Base-by-base conservation (phyloP, 1,140 invertebrate species). In the Melipona quadrifasciata region DNA sequence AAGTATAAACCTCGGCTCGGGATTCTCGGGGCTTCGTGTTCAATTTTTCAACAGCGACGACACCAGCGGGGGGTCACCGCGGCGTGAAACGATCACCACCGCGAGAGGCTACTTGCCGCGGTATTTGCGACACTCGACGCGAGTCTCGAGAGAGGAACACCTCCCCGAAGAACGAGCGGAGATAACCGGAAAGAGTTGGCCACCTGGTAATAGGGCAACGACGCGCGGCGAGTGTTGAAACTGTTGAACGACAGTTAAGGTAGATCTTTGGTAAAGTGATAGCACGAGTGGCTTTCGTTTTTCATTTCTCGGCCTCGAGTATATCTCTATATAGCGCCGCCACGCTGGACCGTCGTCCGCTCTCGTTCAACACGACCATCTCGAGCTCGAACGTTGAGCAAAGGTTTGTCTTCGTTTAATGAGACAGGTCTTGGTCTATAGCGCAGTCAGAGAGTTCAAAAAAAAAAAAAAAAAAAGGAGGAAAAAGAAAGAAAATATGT, bases 381-480 rank as follows among this genome's bases (percentile, higher is more conserved):
- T 89, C 71, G 65, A 86, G 80, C 87, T 74, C 79, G 64, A 86
- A 78, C 68, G 73, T 86, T 71, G 16, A 75, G 80, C 68, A 89
- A 89, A 89, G 88, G 86, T 89, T 89, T 81, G 84, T 78, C 64
- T 61, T 57, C 53, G 79, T 80, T 89, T 89, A 89, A 88, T 72
- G 83, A 88, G 71, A 75, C 16, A 24, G n/a, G 67, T 27, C 68
- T 55, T 21, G 58, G 24, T 34, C 55, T 47, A 19, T 57, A 31
- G 39, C 24, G 14, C 47, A 64, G 47, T 47, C 74, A 57, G 64
- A 70, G 39, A 27, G 39, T 47, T 47, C 39, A 47, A 31, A 17
- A 27, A 16, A 27, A 31, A 31, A 27, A 65, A 16, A 24, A 8
- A 61, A 75, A 83, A 76, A 8, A 27, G 80, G 16, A 53, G 3